These are phyloP conservation scores for Pachyuromys duprasi DNA, from an alignment of 2,797 vertebrate species.

Conservation along the genomic window DNA sequence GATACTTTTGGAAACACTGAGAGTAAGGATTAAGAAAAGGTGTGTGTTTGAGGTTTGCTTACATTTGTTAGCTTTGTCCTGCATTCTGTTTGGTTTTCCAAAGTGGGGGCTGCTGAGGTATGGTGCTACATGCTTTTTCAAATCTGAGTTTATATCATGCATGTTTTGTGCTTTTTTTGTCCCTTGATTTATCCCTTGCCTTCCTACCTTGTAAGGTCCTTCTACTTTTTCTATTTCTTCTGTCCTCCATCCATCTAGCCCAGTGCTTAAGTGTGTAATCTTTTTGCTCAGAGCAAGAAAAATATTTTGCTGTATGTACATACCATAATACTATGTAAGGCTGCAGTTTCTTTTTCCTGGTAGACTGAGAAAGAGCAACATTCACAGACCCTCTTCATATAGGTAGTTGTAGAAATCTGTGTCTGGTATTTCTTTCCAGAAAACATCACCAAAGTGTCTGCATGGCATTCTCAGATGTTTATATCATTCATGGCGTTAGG, in stretches of 20 bases:
- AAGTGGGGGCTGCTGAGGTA: background rate
- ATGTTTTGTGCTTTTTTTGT: background rate
- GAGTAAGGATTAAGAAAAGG: background rate
- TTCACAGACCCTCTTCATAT: background rate
- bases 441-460: background rate
- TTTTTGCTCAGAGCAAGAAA: background rate
- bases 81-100: background rate
- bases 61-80: background rate
- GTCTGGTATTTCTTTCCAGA: background rate
- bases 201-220: background rate
- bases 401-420: background rate
- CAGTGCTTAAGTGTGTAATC: background rate
- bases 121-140: background rate
- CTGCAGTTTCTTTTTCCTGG: background rate
- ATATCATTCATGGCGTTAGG: background rate
- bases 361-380: background rate
- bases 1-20: too few species aligned
- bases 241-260: background rate
- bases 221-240: background rate
- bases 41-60: background rate
- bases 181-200: background rate
- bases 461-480: background rate
- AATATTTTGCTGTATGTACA: rapidly evolving
- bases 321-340: rapidly evolving
- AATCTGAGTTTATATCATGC: background rate